phyloP scores from a whole-genome alignment of 1,140 invertebrate genomes.

The Fopius arisanus region DNA sequence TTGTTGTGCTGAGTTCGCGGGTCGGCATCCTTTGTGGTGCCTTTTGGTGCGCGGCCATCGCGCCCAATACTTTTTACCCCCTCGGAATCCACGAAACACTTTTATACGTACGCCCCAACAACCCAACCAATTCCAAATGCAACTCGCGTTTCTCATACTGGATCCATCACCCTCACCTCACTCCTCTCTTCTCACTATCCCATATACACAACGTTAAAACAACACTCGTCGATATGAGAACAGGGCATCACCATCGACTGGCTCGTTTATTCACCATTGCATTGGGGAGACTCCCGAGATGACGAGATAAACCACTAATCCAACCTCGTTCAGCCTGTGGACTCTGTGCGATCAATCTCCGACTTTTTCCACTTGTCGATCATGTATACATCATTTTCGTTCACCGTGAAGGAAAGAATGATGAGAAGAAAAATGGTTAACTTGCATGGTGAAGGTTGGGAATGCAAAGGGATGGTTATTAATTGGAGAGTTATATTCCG shows the following conservation, averaged over 20 bases:
- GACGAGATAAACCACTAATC: constrained; percentile 8
- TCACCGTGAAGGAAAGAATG: constrained; percentile 5
- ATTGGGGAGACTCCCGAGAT: background rate
- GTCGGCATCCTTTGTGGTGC: background rate
- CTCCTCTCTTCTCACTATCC: background rate
- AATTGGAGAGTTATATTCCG: no score
- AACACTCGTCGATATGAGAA: background rate
- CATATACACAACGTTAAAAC: background rate
- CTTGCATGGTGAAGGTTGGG: background rate
- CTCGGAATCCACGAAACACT: constrained; percentile 12
- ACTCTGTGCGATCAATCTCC: background rate
- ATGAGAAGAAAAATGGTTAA: background rate
- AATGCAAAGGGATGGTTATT: background rate
- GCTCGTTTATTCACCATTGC: background rate
- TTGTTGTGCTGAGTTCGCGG: background rate
- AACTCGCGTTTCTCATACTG: constrained; percentile 8
- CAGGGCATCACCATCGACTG: no score
- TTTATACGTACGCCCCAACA: constrained; percentile 7
- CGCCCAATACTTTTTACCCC: constrained; percentile 12
- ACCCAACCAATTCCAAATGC: background rate
- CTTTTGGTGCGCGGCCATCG: constrained; percentile 10
- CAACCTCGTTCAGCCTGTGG: background rate
- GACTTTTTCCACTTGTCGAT: background rate
- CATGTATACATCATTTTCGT: constrained; percentile 2
- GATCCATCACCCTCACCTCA: constrained; percentile 3